Percentiles rank a stretch among this genome's conserved stretches.
These are phyloP conservation scores for Zalophus californianus DNA, from an alignment of 2,797 vertebrate species.

Conservation along the genomic window DNA sequence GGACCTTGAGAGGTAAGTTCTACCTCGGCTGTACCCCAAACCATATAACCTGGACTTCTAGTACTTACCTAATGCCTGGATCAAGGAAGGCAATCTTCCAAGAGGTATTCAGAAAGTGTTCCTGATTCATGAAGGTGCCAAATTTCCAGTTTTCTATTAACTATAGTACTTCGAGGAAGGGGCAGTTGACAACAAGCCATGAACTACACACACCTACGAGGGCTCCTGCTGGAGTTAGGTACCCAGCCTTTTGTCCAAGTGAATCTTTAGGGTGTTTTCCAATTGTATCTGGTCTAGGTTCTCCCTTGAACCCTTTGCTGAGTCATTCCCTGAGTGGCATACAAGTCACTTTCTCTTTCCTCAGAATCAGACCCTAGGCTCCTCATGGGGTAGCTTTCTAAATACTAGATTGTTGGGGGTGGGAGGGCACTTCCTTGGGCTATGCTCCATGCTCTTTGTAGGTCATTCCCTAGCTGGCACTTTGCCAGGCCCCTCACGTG, in stretches of 20 bases:
- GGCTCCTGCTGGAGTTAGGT: not conserved
- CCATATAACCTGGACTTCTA: not conserved
- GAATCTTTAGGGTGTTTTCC: conserved; percentile 2
- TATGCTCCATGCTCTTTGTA: not conserved
- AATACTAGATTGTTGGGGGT: not conserved
- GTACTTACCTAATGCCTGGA: not conserved
- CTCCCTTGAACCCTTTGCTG: not conserved
- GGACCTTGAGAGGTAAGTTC: not conserved
- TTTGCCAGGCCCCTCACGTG: not conserved
- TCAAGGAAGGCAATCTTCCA: conserved; percentile 25
- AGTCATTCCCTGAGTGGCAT: not conserved
- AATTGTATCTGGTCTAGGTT: not conserved
- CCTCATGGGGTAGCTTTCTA: not conserved
- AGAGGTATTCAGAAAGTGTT: not conserved
- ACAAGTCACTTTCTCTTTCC: not conserved
- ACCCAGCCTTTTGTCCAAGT: not conserved
- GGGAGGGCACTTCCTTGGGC: not conserved
- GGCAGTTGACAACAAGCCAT: not conserved
- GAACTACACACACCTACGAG: not conserved
- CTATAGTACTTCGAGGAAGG: not conserved
- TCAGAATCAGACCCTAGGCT: not conserved
- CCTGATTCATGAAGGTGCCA: not conserved
- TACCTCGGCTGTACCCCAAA: not conserved
- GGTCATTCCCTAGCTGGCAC: not conserved
- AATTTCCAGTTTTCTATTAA: not conserved